Base-by-base conservation (phyloP, 2,113 vertebrate species). In the Melozone crissalis region DNA sequence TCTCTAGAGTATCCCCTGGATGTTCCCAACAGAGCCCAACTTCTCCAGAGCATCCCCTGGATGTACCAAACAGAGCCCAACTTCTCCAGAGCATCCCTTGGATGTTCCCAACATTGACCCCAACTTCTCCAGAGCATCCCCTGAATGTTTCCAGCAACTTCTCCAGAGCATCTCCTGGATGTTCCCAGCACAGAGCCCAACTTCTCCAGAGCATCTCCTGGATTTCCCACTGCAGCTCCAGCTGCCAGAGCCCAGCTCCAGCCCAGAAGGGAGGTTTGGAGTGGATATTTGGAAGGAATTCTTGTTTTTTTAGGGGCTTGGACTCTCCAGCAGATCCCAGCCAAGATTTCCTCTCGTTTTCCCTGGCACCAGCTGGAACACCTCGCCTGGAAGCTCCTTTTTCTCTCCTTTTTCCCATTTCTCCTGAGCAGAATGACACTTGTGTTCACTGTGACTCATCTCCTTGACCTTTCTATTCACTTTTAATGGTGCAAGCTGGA, bases 391-490 rank as follows among this genome's bases (percentile, higher is more conserved):
- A 63, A 93, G 44, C 80, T 68, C 47, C 66, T 76, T 78, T 89
- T 58, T 66, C 68, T 81, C 80, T 68, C 47, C 66, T 69, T 78
- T 89, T 58, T 66, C 68, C 84, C 63, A 30, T 55, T 93, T n/a
- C 79, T 95, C 71, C 85, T 72, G 83, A 87, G 94, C 63, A 94
- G 95, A 93, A 67, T 75, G 93, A 94, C 91, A 97, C 93, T 96
- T 81, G 93, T 90, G 84, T 95, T 97, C 85, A 9, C 87, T 54
- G 85, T 93, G 92, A 84, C 92, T 97, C 95, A 96, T 97, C 96
- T 95, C 91, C 96, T 94, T 95, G 96, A 96, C 95, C 95, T 96
- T 96, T 94, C 93, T 26, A 57, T 95, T 96, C 94, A 75, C 93
- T 96, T 81, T 11, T 20, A 92, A 68, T 67, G 76, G 88, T 78